Evolutionary conservation across 2,888 invertebrate species (phyloP).

Genomic region (Hirtodrosophila duncani): DNA sequence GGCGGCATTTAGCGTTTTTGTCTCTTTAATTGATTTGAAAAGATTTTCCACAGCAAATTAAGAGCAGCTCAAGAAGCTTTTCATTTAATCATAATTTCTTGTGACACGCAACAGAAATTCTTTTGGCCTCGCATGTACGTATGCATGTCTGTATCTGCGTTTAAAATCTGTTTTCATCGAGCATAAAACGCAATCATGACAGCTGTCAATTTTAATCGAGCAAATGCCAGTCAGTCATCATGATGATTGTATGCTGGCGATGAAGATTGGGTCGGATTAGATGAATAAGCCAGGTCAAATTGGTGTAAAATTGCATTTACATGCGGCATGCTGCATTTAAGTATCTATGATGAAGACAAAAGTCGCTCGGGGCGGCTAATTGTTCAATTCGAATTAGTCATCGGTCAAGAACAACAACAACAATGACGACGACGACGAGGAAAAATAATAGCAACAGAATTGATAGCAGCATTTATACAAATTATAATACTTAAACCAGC

Average conservation of each 20-base stretch:
- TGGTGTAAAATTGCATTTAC: conserved; percentile 52
- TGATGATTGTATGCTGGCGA: conserved; percentile 20
- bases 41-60: conserved; percentile 24
- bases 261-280: conserved; percentile 41
- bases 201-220: conserved; percentile 68
- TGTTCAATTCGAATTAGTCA: conserved; percentile 27
- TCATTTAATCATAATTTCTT: conserved; percentile 19
- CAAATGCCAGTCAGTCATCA: conserved; percentile 48
- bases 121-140: background rate
- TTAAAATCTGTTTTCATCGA: conserved; percentile 35
- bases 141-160: conserved; percentile 16
- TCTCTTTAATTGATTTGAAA: conserved; percentile 13
- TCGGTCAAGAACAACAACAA: no score
- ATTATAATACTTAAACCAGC: conserved; percentile 62
- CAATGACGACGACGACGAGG: no score
- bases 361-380: conserved; percentile 23
- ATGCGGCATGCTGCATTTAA: no score
- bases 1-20: conserved; percentile 18
- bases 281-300: conserved; percentile 52
- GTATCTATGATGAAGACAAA: conserved; percentile 1
- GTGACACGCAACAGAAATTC: conserved; percentile 22
- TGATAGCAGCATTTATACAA: conserved; percentile 59
- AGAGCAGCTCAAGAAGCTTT: conserved; percentile 22
- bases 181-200: conserved; percentile 62
- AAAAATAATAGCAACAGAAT: conserved; percentile 34